Base-by-base conservation (phyloP, 1,140 invertebrate genomes). In the Drosophila hydei region DNA sequence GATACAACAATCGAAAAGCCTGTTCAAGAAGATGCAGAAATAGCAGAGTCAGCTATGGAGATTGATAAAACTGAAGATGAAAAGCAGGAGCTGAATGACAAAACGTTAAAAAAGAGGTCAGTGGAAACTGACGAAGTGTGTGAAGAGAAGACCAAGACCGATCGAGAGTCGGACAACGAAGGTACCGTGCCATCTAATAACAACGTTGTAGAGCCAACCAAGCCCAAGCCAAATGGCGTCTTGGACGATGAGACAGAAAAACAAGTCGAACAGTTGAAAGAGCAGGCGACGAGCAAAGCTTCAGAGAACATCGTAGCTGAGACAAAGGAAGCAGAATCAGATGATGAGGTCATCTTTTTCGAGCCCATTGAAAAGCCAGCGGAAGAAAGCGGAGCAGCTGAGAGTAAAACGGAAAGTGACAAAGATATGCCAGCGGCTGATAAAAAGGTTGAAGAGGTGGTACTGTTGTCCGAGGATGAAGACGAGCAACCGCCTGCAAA, bases 311-410 rank as follows among this genome's bases (percentile, higher is more conserved):
- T 6, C 4, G 11, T 50, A 40, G 9, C 25, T 8, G 55, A 47
- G 7, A 14, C 48, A 47, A 80, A 72, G 33, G 78, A 81, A 1
- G 4, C 61, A 3, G 88, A 90, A 11, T 81, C 77, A 1, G 88
- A 90, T 60, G 89, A 89, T 38, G 89, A 90, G 45, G 80, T 90
- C 0, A 85, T 89, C 21, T 90, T 90, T 60, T 84, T 80, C n/a
- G 83, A 78, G 38, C 54, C 70, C 3, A 59, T 80, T 33, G 67
- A 72, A 16, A 83, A 88, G 14, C 11, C 38, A 7, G 23, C 27
- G 7, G 68, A 85, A 8, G n/a, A 38, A 4, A 36, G 1, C 12
- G 47, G 58, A 45, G 19, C 45, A 16, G 38, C 6, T 9, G 25
- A 27, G n/a, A 33, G 18, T 16, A 43, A 64, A n/a, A 11, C 14